Base-by-base conservation (phyloP, 2,113 vertebrate species). In the Osmerus mordax region DNA sequence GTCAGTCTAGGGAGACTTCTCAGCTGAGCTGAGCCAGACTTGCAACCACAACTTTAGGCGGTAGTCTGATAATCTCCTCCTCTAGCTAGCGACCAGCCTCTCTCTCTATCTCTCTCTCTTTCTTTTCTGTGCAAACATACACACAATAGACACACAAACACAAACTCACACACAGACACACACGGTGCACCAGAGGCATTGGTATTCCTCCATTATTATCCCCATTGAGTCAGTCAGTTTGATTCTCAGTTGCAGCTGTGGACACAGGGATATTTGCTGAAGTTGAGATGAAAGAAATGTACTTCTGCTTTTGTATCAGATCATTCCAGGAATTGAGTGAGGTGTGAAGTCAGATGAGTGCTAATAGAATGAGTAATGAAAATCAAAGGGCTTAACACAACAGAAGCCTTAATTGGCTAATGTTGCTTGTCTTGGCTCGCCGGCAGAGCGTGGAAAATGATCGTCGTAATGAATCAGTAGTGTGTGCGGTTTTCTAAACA, bases 1-100 rank as follows among this genome's bases (percentile, higher is more conserved):
- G 85, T 87, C 89, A 87, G 74, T 62, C 76, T n/a, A 6, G 1
- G 6, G 80, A 75, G 77, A 73, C 83, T 83, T 79, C 29, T 32
- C 78, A 74, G 69, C 60, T 81, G 83, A 85, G 84, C 83, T 80
- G 79, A 74, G 53, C 75, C 68, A 78, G 65, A 67, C 47, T 23
- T 21, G 67, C 67, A 70, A 80, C 77, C 75, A 67, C 58, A 79
- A 79, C 36, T 71, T 59, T 29, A 66, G 78, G 75, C 67, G 55
- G 65, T 72, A 61, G 73, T 73, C 79, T 75, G 61, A 63, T 41
- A 6, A 6, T 41, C 5, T 58, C 68, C 58, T 70, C 16, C 32
- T 7, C 67, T 63, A 58, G 23, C 65, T 78, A 65, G 51, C 59
- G 61, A 55, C 78, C 62, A 77, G 32, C 4, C 18, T 36, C 28